Conservation (phyloP, 1,140 invertebrate genomes). For the Ceratoteleas bidentatus region DNA sequence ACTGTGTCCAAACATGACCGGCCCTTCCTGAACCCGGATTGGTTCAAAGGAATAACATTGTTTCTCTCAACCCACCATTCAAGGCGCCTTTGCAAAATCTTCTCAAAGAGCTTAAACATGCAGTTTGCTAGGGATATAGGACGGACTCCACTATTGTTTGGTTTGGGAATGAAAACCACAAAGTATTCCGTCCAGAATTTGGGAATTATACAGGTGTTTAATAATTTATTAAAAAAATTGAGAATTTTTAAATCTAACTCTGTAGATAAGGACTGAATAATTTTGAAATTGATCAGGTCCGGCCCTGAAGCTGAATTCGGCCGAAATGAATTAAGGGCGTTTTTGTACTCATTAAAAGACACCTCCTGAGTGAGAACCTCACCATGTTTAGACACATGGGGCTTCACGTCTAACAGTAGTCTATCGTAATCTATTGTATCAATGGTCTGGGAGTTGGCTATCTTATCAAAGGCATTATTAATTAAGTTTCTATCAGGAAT, state of each 20-base stretch:
- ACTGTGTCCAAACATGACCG: not conserved
- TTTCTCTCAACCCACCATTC: slow-evolving; percentile 6
- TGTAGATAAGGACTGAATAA: not conserved
- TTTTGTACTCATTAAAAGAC: too few species aligned
- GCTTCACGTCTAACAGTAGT: too few species aligned
- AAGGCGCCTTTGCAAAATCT: not conserved
- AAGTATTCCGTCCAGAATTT: not conserved
- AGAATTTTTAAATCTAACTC: not conserved
- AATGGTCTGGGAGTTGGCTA: not conserved
- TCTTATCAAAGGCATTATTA: slow-evolving; percentile 6
- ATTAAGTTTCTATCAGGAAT: not conserved
- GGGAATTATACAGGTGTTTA: not conserved
- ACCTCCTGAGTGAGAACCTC: too few species aligned
- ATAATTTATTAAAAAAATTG: not conserved
- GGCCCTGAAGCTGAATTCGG: not conserved
- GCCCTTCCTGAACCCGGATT: not conserved
- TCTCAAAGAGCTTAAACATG: slow-evolving; percentile 3
- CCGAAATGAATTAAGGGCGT: not conserved
- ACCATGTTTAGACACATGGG: slow-evolving; percentile 2
- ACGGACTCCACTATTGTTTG: not conserved
- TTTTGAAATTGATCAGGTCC: not conserved
- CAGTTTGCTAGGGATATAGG: slow-evolving; percentile 2
- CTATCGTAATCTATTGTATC: too few species aligned
- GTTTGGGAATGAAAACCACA: slow-evolving; percentile 1
- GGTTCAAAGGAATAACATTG: not conserved